These are phyloP conservation scores for Cryptus armator DNA, from an alignment of 2,888 invertebrate species.

Conservation along the genomic window DNA sequence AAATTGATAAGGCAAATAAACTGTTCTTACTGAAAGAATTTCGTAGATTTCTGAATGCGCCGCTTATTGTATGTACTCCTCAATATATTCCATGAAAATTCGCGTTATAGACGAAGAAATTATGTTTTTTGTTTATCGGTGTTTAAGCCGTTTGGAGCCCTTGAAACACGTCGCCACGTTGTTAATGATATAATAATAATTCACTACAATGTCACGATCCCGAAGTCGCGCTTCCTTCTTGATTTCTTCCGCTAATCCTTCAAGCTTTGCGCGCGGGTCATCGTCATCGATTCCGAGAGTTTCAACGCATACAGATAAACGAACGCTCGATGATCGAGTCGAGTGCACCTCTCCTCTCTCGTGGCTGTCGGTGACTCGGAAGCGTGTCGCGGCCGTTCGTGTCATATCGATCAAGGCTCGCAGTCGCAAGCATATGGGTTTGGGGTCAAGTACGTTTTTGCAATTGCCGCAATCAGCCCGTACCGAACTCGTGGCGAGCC, in stretches of 20 bases:
- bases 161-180: no score
- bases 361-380: constrained; percentile 45
- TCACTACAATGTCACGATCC: not conserved
- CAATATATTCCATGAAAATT: not conserved
- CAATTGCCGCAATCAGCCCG: constrained; percentile 57
- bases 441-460: constrained; percentile 73
- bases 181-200: not conserved
- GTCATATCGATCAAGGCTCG: constrained; percentile 70
- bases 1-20: not conserved
- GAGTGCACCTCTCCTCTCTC: not conserved
- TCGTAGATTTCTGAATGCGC: not conserved
- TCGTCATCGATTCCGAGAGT: constrained; percentile 46
- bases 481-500: constrained; percentile 24
- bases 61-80: not conserved
- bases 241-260: constrained; percentile 33
- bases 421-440: constrained; percentile 60
- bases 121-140: no score
- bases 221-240: not conserved
- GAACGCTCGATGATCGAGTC: not conserved
- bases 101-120: no score
- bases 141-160: no score
- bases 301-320: not conserved
- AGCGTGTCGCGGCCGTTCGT: constrained; percentile 62
- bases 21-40: not conserved
- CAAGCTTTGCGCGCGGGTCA: constrained; percentile 45